These are phyloP conservation scores for Dascyllus trimaculatus DNA, from an alignment of 2,113 vertebrate species.

Conservation along the genomic window DNA sequence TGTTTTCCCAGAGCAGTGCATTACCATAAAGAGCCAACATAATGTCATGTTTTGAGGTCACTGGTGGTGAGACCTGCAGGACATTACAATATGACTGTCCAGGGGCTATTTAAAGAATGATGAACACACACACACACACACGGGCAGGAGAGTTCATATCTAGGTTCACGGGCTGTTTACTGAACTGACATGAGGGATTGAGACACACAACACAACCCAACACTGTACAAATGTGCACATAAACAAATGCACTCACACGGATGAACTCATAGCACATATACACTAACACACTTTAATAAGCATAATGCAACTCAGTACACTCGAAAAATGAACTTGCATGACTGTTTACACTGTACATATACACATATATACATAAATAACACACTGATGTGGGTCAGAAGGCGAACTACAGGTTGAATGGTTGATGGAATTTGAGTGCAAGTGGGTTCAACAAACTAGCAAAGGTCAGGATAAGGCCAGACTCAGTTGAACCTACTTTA, in stretches of 20 bases:
- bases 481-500: background rate
- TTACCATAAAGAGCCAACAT: conserved; percentile 51
- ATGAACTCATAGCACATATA: background rate
- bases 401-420: too few species aligned
- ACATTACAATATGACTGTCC: conserved; percentile 16
- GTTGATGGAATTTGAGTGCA: background rate
- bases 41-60: conserved; percentile 54
- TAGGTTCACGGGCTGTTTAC: conserved; percentile 5
- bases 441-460: background rate
- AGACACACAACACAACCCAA: background rate
- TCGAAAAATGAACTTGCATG: too few species aligned
- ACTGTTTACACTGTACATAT: too few species aligned
- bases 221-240: background rate
- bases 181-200: conserved; percentile 21
- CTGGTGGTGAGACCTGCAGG: conserved; percentile 43
- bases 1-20: conserved; percentile 37
- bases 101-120: conserved; percentile 21
- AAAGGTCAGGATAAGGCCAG: background rate
- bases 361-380: too few species aligned
- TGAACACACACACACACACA: conserved; percentile 11
- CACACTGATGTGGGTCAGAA: background rate
- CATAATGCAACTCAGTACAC: background rate
- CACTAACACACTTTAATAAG: too few species aligned
- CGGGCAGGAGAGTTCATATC: background rate
- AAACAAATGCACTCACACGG: background rate